A percentile compares a stretch with the other conserved stretches of the same genome.
Evolutionary conservation across 2,113 vertebrate genomes (phyloP).

Genomic region (Tragelaphus buxtoni): DNA sequence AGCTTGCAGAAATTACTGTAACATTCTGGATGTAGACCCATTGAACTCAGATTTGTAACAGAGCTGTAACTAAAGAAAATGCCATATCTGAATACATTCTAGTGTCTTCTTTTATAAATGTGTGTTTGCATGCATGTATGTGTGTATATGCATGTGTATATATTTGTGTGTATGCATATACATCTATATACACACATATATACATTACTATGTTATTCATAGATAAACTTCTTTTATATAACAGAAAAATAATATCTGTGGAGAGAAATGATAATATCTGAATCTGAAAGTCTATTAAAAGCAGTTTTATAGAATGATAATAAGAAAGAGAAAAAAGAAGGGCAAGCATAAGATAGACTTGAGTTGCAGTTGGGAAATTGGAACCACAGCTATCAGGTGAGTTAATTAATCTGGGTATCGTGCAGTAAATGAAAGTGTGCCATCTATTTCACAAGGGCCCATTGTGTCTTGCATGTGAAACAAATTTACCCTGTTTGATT

Average conservation of each 20-base stretch:
- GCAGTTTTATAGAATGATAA: conserved; percentile 22
- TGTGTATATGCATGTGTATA: neutral
- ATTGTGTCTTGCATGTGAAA: conserved; percentile 77
- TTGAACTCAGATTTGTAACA: neutral
- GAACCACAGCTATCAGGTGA: conserved; percentile 79
- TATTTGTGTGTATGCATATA: neutral
- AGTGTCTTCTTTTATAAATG: neutral
- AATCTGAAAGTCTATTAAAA: conserved; percentile 51
- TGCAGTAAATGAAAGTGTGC: conserved; percentile 83
- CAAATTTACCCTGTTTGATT: conserved; percentile 81
- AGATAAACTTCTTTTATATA: neutral
- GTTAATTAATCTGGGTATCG: conserved; percentile 85
- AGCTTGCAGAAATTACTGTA: conserved; percentile 44
- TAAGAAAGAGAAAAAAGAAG: conserved; percentile 48
- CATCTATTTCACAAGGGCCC: conserved; percentile 81
- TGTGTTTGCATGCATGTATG: neutral
- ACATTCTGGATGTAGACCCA: conserved; percentile 2
- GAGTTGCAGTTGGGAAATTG: conserved; percentile 77
- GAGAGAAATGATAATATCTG: conserved; percentile 11
- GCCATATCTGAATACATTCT: neutral
- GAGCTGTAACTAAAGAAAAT: conserved; percentile 28
- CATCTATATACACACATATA: neutral
- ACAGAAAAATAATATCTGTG: neutral
- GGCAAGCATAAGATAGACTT: conserved; percentile 52
- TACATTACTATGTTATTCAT: neutral